phyloP scores from a whole-genome alignment of 2,113 vertebrate genomes.

The Malurus alboscapulatus region DNA sequence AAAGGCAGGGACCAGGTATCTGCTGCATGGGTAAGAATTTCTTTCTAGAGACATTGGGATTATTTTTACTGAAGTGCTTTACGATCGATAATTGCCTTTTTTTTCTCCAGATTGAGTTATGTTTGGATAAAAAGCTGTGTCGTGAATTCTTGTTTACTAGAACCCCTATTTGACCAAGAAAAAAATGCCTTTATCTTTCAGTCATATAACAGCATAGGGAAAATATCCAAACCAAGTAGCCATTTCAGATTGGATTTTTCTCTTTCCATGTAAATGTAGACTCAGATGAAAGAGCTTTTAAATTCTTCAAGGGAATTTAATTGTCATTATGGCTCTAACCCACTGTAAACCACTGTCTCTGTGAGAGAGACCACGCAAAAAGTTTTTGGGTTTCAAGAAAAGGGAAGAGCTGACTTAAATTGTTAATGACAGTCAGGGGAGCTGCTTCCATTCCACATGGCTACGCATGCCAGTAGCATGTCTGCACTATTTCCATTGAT shows the following conservation, averaged over 20 bases:
- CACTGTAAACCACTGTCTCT: neutral
- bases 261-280: neutral
- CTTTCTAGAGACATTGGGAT: neutral
- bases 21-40: neutral
- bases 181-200: neutral
- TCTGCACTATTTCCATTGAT: neutral
- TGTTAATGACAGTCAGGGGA: neutral
- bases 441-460: neutral
- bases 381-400: neutral
- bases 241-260: neutral
- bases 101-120: neutral
- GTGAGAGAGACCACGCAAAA: neutral
- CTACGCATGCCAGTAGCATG: neutral
- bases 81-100: neutral
- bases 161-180: neutral
- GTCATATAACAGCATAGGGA: neutral
- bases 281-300: neutral
- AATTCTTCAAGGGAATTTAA: neutral
- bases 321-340: neutral
- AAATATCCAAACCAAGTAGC: neutral
- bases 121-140: neutral
- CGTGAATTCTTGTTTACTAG: neutral
- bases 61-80: neutral
- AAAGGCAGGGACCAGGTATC: neutral
- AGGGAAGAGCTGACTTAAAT: neutral